Conservation (phyloP, 2,113 vertebrate genomes). For the Cepphus grylle region DNA sequence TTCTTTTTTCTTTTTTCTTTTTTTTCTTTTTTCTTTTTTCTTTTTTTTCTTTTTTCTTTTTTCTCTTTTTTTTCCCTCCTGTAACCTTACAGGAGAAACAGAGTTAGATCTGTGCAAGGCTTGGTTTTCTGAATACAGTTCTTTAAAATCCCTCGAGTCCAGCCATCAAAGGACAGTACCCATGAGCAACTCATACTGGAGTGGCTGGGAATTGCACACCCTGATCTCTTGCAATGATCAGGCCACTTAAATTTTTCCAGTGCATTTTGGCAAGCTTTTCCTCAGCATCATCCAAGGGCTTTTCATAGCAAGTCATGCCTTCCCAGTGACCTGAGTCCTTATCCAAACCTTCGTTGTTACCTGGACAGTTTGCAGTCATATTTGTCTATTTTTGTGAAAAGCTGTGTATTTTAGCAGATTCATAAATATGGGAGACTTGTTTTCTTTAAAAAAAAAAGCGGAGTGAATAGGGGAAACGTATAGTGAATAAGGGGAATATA, state of each 20-base stretch:
- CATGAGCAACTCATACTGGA: not conserved
- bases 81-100: not conserved
- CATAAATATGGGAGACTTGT: not conserved
- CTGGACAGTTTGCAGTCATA: not conserved
- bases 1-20: not conserved
- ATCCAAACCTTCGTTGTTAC: not conserved
- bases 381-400: not conserved
- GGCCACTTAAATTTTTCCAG: not conserved
- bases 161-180: not conserved
- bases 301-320: not conserved
- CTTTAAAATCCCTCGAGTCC: not conserved
- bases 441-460: not conserved
- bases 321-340: not conserved
- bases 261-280: not conserved
- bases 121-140: not conserved
- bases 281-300: not conserved
- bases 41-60: not conserved
- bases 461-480: not conserved
- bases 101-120: not conserved
- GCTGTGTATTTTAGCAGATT: not conserved
- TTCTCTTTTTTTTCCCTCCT: not conserved
- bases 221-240: not conserved
- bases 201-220: not conserved
- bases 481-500: not conserved
- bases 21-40: not conserved